These are phyloP conservation scores for Trichopoda pennipes DNA, from an alignment of 2,888 invertebrate species.

Conservation along the genomic window DNA sequence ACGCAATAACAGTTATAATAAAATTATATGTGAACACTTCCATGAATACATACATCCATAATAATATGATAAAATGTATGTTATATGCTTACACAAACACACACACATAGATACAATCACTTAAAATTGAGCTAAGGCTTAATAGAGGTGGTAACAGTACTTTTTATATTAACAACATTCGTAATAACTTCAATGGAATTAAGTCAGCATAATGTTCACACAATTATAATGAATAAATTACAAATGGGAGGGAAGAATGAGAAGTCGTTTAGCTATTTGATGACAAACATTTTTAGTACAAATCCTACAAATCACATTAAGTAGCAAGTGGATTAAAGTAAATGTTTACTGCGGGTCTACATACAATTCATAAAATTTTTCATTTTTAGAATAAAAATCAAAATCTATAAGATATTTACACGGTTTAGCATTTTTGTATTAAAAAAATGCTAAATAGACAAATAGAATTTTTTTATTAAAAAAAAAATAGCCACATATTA, in stretches of 20 bases:
- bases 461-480: too few relatives aligned
- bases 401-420: too few relatives aligned
- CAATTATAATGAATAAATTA: slow-evolving; percentile 26
- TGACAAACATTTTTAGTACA: not conserved
- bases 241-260: not conserved
- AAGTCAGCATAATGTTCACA: slow-evolving; percentile 15
- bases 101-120: not conserved
- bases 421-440: too few relatives aligned
- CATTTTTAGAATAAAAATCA: too few relatives aligned
- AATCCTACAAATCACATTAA: too few relatives aligned
- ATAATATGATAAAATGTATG: not conserved
- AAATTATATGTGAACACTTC: slow-evolving; percentile 53
- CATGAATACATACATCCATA: not conserved
- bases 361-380: too few relatives aligned
- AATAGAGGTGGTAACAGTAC: not conserved
- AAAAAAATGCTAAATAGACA: too few relatives aligned
- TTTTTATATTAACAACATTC: slow-evolving; percentile 27
- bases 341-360: too few relatives aligned
- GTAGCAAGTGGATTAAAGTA: too few relatives aligned
- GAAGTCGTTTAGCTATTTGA: not conserved
- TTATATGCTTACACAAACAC: not conserved
- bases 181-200: not conserved
- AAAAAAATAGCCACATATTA: too few relatives aligned
- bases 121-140: not conserved
- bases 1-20: slow-evolving; percentile 63